Evolutionary conservation across 2,797 vertebrate genomes (phyloP), one percentile per base, ranked within the genome.

Genomic region (Sparus aurata): DNA sequence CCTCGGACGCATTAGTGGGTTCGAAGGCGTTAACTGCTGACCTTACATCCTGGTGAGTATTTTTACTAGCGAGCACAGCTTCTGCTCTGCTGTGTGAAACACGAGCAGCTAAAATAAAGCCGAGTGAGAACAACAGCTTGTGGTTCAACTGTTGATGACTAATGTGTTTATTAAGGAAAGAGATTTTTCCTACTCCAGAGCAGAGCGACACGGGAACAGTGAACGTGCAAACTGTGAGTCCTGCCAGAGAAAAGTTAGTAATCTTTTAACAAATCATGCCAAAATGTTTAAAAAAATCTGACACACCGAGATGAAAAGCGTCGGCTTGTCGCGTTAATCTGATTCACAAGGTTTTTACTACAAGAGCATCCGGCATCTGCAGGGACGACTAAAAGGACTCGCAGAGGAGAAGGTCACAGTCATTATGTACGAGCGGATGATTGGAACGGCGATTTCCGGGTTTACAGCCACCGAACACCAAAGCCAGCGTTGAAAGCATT

Each of bases 331-430:
- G 11, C 10, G 38, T 38, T 27, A 10, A 60, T n/a, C 55, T 47
- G 55, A 20, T 34, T 10, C 4, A 25, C 15, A 20, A 67, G 34
- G 22, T 22, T 25, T 43, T 62, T 8, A 15, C 12, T 23, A 8
- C 38, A 5, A 8, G 22, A 27, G n/a, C 49, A 34, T 17, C 58
- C 54, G 23, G 25, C 43, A 25, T 68, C 22, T 64, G 59, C 47
- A 38, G 43, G 15, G 52, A 57, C 34, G 59, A 73, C 22, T 41
- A 18, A 54, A 11, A 41, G 49, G 34, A 13, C 17, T 12, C 9
- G 7, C 1, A 41, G 43, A 66, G 18, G 34, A n/a, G 22, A 70
- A 69, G 17, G 57, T 77, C 64, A 60, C 46, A 58, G 23, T 77
- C 9, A 0, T 41, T 12, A 27, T 20, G 68, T 54, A 1, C 1